phyloP scores from a whole-genome alignment of 1,140 invertebrate genomes.

The Dryas iulia region DNA sequence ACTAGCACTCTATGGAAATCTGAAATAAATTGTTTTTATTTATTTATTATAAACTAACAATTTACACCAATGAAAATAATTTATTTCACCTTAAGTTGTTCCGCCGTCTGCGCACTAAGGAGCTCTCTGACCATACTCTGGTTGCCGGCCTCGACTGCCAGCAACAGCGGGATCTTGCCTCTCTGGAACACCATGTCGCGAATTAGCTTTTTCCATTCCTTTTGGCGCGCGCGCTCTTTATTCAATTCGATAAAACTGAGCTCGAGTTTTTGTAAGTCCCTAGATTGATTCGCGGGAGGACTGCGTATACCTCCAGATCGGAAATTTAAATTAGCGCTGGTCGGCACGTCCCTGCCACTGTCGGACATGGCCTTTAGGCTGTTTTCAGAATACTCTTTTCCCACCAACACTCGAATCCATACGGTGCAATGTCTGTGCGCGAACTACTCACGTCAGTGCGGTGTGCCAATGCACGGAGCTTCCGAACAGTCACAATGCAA shows the following conservation, averaged over 20 bases:
- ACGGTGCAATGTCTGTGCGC: conserved; percentile 52
- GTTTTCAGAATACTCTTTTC: conserved; percentile 26
- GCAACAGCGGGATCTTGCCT: conserved; percentile 95
- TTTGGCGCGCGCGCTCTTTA: conserved; percentile 77
- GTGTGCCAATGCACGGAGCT: conserved; percentile 61
- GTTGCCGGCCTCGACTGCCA: conserved; percentile 96
- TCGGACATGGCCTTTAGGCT: conserved; percentile 45
- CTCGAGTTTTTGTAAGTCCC: conserved; percentile 67
- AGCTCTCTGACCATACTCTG: conserved; percentile 95
- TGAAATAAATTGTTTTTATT: too few relatives aligned
- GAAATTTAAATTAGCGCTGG: conserved; percentile 51
- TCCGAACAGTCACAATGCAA: conserved; percentile 59
- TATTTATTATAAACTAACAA: neutral
- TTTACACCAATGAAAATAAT: neutral
- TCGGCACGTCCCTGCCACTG: conserved; percentile 49
- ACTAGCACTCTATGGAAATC: too few relatives aligned
- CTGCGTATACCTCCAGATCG: conserved; percentile 48
- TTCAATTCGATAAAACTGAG: conserved; percentile 81
- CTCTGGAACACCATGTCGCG: conserved; percentile 85
- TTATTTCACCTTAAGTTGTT: conserved; percentile 85
- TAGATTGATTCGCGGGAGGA: conserved; percentile 56
- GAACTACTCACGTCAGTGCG: conserved; percentile 61
- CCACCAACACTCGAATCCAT: conserved; percentile 49
- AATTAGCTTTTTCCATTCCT: conserved; percentile 80
- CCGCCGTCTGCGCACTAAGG: conserved; percentile 89